Conservation (phyloP, 23 tunicate genomes). For the Trididemnum clinides region DNA sequence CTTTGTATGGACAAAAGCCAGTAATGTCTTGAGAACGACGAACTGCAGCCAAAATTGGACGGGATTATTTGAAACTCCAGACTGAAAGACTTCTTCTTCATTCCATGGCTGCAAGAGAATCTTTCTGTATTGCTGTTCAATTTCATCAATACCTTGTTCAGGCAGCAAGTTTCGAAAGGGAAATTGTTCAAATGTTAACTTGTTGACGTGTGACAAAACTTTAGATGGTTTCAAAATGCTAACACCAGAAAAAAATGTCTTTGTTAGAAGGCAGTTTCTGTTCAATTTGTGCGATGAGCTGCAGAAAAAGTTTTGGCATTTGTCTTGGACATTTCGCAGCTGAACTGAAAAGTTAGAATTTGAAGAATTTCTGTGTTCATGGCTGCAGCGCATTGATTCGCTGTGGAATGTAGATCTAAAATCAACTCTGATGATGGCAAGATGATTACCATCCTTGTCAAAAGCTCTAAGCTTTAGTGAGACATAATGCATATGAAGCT, state of each 20-base stretch:
- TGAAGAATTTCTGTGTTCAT: not conserved
- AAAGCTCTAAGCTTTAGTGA: constrained; percentile 5
- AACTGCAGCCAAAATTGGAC: constrained; percentile 40
- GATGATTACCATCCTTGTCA: not conserved
- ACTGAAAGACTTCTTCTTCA: constrained; percentile 26
- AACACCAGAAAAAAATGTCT: constrained; percentile 5
- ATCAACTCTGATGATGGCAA: not conserved
- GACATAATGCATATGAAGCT: not conserved
- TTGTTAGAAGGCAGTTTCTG: not conserved
- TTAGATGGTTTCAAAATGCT: not conserved
- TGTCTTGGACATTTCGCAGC: constrained; percentile 4
- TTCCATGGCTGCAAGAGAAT: constrained; percentile 27
- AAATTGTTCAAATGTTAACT: not conserved
- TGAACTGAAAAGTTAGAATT: not conserved
- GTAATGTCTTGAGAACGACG: constrained; percentile 1
- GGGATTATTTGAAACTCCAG: not conserved
- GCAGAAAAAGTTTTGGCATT: constrained; percentile 5
- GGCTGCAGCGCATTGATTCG: constrained; percentile 26
- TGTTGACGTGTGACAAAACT: constrained; percentile 27
- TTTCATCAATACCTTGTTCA: not conserved
- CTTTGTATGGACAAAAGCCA: not conserved
- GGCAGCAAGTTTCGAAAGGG: not conserved
- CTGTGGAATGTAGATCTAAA: constrained; percentile 4
- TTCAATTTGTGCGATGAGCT: not conserved
- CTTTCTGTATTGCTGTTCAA: constrained; percentile 36